Percentiles rank a stretch among this genome's conserved stretches.
phyloP scores from a whole-genome alignment of 2,113 vertebrate species.

The Romanogobio albipinnatus region DNA sequence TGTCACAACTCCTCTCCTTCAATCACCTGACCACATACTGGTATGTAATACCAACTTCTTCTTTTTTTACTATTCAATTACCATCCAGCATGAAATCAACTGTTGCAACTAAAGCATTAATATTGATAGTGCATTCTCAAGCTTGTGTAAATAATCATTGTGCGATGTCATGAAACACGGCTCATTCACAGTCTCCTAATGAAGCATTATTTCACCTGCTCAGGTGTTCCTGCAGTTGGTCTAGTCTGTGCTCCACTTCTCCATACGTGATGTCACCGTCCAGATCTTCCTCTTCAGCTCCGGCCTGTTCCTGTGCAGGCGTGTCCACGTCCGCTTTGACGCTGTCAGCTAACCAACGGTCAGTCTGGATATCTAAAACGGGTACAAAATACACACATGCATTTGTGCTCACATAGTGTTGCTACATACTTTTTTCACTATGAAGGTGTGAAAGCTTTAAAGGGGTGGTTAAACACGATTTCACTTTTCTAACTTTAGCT shows the following conservation, averaged over 20 bases:
- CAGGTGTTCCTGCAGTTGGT: conserved; percentile 94
- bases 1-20: not conserved
- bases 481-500: too few relatives aligned
- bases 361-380: conserved; percentile 79
- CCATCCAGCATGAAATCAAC: not conserved
- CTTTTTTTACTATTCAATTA: not conserved
- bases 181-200: not conserved
- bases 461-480: too few relatives aligned
- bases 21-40: not conserved
- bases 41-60: not conserved
- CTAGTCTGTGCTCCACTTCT: conserved; percentile 94
- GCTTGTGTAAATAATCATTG: not conserved
- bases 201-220: conserved; percentile 82
- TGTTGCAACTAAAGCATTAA: not conserved
- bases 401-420: not conserved
- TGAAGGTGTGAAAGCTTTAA: too few relatives aligned
- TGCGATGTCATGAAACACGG: not conserved
- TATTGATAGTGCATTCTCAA: not conserved
- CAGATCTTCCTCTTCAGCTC: conserved; percentile 86
- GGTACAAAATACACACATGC: conserved; percentile 61
- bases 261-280: conserved; percentile 92
- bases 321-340: conserved; percentile 72
- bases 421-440: too few relatives aligned
- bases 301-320: conserved; percentile 80
- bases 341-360: conserved; percentile 83